These are phyloP conservation scores for Meda fulgida DNA, from an alignment of 2,797 vertebrate species.

Conservation along the genomic window DNA sequence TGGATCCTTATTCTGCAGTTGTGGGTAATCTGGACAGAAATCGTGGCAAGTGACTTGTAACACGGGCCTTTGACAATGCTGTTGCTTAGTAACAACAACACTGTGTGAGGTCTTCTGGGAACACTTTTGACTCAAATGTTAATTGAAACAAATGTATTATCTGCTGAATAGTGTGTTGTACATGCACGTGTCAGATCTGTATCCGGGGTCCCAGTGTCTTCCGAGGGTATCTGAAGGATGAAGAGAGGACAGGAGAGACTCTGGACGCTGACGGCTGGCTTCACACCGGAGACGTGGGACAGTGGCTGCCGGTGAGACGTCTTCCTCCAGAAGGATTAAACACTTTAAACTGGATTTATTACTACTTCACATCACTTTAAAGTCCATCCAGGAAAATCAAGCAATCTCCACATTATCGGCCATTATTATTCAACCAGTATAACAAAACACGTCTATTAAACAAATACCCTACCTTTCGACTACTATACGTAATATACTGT, in stretches of 20 bases:
- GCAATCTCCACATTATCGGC: no score
- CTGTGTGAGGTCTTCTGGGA: background rate
- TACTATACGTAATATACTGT: no score
- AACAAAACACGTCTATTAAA: no score
- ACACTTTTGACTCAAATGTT: background rate
- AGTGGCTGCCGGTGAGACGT: conserved; percentile 77
- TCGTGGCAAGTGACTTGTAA: background rate
- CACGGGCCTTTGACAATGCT: background rate
- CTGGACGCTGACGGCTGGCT: conserved; percentile 81
- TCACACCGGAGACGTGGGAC: conserved; percentile 82
- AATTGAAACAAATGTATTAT: background rate
- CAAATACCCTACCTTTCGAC: no score
- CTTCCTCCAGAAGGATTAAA: background rate
- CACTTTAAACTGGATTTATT: background rate
- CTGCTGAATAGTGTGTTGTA: background rate
- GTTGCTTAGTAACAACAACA: background rate
- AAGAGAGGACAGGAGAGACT: conserved; percentile 74
- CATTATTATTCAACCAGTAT: no score
- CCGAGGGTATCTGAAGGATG: conserved; percentile 78
- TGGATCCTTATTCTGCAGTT: no score
- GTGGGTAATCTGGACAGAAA: no score
- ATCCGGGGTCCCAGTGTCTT: conserved; percentile 80
- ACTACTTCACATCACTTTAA: background rate
- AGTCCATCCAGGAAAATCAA: background rate
- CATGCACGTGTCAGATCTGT: conserved; percentile 72